A percentile compares a stretch with the other conserved stretches of the same genome.
These are phyloP conservation scores for Dysidea cf. avara DNA, from an alignment of 37 sponge, comb jelly and placozoan species.

Conservation along the genomic window DNA sequence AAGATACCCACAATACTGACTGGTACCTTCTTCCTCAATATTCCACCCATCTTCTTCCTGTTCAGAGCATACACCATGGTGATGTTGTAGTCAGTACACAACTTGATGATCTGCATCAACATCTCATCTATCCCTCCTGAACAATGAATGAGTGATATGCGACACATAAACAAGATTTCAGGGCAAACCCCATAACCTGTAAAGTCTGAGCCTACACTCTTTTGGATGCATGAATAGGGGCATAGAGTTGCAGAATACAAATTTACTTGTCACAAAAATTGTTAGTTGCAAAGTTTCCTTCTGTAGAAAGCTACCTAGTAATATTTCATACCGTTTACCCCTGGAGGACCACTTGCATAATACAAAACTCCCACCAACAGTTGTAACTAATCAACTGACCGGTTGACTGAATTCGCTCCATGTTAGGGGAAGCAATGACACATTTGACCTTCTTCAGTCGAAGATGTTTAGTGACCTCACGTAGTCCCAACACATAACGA, in stretches of 20 bases:
- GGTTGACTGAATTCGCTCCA: conserved; percentile 82
- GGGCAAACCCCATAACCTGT: background rate
- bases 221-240: background rate
- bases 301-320: no score
- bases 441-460: conserved; percentile 76
- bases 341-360: background rate
- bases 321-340: no score
- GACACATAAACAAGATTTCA: background rate
- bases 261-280: background rate
- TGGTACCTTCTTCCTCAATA: conserved; percentile 72
- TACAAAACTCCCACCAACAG: no score
- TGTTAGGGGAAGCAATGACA: conserved; percentile 83
- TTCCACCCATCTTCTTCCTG: conserved; percentile 53
- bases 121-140: conserved; percentile 84
- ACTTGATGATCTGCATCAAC: conserved; percentile 48
- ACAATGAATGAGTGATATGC: background rate
- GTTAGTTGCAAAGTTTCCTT: background rate
- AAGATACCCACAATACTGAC: conserved; percentile 90
- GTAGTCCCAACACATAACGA: conserved; percentile 86
- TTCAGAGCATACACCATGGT: conserved; percentile 83
- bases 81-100: conserved; percentile 58
- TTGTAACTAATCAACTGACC: no score
- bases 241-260: background rate
- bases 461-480: conserved; percentile 90
- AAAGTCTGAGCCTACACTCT: background rate